phyloP scores from a whole-genome alignment of 2,113 vertebrate genomes.

The Engystomops pustulosus region DNA sequence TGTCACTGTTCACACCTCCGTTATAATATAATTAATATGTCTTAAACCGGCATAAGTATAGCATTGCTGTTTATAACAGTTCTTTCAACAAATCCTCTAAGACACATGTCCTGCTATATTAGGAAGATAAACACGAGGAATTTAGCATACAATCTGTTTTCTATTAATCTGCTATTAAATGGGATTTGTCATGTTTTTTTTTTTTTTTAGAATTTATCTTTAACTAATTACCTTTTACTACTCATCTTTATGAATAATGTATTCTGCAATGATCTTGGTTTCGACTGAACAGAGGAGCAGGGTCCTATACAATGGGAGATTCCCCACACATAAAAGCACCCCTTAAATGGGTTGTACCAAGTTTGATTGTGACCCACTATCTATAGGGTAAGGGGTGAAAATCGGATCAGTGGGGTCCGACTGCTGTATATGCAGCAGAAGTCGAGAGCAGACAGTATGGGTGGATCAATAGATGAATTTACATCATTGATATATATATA shows the following conservation, averaged over 20 bases:
- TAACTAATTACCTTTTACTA: not conserved
- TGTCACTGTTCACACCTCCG: not conserved
- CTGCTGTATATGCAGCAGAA: too few species aligned
- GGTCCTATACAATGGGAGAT: not conserved
- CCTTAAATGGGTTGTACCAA: not conserved
- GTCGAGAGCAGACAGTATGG: too few species aligned
- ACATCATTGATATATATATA: too few species aligned
- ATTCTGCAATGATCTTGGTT: not conserved
- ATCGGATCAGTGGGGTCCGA: too few species aligned
- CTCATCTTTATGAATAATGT: not conserved
- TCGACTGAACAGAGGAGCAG: not conserved
- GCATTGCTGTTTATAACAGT: slow-evolving; percentile 20
- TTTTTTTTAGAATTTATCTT: not conserved
- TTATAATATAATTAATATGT: not conserved
- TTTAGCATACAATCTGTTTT: slow-evolving; percentile 28
- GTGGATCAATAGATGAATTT: too few species aligned
- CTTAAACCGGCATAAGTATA: not conserved
- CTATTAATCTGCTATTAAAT: not conserved
- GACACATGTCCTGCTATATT: slow-evolving; percentile 26
- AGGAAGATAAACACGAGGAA: not conserved
- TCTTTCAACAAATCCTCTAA: not conserved
- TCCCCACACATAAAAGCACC: not conserved
- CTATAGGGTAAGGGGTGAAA: too few species aligned
- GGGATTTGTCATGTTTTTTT: not conserved
- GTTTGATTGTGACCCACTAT: too few species aligned